Evolutionary conservation across 2,113 vertebrate species (phyloP), one percentile per base, ranked within the genome.

Genomic region (human (Homo sapiens)): DNA sequence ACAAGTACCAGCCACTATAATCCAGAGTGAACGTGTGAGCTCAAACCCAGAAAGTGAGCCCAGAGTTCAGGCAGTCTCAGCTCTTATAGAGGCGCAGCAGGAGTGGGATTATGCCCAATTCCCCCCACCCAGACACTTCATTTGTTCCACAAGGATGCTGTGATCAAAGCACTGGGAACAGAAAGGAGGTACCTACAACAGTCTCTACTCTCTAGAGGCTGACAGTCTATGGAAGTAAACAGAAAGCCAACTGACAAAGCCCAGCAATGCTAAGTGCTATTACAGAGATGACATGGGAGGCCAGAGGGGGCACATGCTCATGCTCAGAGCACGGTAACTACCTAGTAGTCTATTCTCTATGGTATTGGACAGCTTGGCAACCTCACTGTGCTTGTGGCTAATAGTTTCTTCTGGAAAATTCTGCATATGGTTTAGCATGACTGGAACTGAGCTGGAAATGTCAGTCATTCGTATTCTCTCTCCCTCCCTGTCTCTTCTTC

Each of bases 401-500:
- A 20, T 3, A 68, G 72, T 52, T 78, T 59, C 75, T 90, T 87
- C 25, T 59, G 35, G 70, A 92, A 94, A 85, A 66, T n/a, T 89
- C 52, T 80, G 32, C 38, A 68, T 82, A 80, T 45, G 61, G 48
- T 79, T 79, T 75, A 83, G 81, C 45, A 55, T 61, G 66, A 50
- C 72, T 52, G 6, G 79, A 88, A 27, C 0, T 48, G 57, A 72
- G 35, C 27, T 25, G 64, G 73, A 82, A 96, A 93, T 40, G 50
- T 78, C 22, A 61, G n/a, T 86, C 35, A 23, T 38, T 68, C 5
- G 40, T 35, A 61, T 57, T 68, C 12, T 61, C 22, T 32, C 61
- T 32, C 5, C 27, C 61, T 32, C 61, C 12, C 61, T 64, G 61
- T 64, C 27, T 64, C 61, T 64, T 64, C 61, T 64, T 64, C 61